Conservation (phyloP, 1,140 invertebrate species). For the Drosophila teissieri region DNA sequence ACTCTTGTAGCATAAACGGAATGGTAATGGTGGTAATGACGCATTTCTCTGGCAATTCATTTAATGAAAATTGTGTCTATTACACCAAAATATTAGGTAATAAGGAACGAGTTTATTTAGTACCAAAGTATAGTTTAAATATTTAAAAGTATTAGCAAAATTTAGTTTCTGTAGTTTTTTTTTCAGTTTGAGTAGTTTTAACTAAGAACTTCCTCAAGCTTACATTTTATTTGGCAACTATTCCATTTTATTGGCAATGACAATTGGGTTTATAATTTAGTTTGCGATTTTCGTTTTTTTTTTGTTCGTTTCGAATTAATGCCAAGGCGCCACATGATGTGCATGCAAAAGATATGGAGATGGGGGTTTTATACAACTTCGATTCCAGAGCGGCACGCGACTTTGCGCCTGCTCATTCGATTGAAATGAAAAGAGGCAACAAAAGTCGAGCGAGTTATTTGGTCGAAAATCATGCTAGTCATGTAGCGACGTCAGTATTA, state of each 20-base stretch:
- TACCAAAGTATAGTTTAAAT: too few relatives aligned
- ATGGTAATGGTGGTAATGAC: too few relatives aligned
- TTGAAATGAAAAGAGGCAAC: conserved; percentile 10
- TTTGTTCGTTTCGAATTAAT: conserved; percentile 38
- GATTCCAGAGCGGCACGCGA: conserved; percentile 56
- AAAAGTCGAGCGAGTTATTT: conserved; percentile 43
- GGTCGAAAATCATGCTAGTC: conserved; percentile 37
- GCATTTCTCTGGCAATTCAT: too few relatives aligned
- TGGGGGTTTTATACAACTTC: conserved; percentile 25
- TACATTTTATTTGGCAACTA: not conserved
- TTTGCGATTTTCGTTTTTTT: conserved; percentile 11
- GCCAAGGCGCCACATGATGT: conserved; percentile 50
- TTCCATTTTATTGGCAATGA: conserved; percentile 19
- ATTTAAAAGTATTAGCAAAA: too few relatives aligned
- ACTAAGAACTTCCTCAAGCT: not conserved
- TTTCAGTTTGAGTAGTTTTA: too few relatives aligned
- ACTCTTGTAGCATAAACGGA: too few relatives aligned
- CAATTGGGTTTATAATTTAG: conserved; percentile 3
- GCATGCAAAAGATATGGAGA: conserved; percentile 49
- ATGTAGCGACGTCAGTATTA: conserved; percentile 53
- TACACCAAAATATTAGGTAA: too few relatives aligned
- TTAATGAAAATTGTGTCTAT: too few relatives aligned
- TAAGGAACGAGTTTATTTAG: too few relatives aligned
- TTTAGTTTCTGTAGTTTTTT: too few relatives aligned
- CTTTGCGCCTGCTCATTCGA: conserved; percentile 42